These are phyloP conservation scores for Xenops minutus DNA, from an alignment of 2,797 vertebrate species.

Conservation along the genomic window DNA sequence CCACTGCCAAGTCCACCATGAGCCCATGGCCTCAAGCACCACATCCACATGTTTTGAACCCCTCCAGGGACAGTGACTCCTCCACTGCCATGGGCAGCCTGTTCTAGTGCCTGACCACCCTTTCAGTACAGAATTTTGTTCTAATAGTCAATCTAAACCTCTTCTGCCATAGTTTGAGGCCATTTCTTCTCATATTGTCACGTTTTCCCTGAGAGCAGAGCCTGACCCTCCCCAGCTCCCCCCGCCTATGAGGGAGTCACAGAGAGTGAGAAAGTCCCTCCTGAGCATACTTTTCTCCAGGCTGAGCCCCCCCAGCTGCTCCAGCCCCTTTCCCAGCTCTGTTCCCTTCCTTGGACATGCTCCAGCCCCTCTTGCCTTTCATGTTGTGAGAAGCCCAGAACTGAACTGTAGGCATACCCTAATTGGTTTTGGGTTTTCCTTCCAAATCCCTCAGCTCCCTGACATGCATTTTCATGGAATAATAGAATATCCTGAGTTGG, in stretches of 20 bases:
- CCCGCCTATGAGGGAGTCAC: no score
- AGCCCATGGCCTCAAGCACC: not conserved
- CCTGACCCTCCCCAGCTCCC: no score
- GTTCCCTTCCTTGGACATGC: not conserved
- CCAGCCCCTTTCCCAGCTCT: not conserved
- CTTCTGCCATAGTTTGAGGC: not conserved
- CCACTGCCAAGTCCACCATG: not conserved
- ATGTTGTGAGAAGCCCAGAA: not conserved
- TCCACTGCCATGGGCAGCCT: not conserved
- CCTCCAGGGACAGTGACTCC: not conserved
- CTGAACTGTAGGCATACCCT: not conserved
- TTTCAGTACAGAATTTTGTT: not conserved
- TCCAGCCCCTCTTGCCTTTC: not conserved
- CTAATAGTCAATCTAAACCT: not conserved
- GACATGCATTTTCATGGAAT: not conserved
- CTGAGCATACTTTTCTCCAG: not conserved
- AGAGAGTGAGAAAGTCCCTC: not conserved
- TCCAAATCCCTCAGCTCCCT: not conserved
- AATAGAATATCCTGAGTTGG: not conserved
- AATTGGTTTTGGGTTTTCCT: fast-evolving
- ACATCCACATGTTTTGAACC: not conserved
- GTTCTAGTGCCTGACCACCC: not conserved
- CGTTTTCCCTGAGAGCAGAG: no score
- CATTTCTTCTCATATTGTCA: not conserved
- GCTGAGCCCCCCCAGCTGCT: not conserved